Conservation (phyloP, 2,113 vertebrate genomes). For the Eudyptes chrysolophus region DNA sequence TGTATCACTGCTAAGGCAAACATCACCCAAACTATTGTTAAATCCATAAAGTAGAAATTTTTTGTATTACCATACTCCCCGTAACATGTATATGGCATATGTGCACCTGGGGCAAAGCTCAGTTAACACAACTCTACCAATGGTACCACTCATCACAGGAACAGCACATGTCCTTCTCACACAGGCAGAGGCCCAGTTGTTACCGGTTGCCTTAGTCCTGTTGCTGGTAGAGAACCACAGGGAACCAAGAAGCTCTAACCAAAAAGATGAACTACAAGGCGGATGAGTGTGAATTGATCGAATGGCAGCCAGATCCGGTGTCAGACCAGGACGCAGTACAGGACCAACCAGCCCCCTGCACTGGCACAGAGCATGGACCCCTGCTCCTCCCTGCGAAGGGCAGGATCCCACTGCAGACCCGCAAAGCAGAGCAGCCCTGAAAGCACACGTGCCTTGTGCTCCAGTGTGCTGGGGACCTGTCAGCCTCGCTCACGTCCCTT, state of each 20-base stretch:
- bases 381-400: neutral
- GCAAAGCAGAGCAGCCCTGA: neutral
- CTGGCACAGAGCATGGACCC: neutral
- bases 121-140: accelerated
- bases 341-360: neutral
- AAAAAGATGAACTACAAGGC: neutral
- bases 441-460: accelerated
- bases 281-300: neutral
- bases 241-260: neutral
- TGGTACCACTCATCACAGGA: accelerated
- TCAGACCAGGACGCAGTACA: neutral
- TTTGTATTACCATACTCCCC: neutral
- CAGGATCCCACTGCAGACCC: neutral
- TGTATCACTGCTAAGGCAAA: neutral
- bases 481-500: neutral
- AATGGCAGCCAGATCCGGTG: accelerated
- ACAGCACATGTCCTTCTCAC: neutral
- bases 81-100: neutral
- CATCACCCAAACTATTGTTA: neutral
- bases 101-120: neutral
- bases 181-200: neutral
- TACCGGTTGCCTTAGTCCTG: neutral
- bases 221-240: neutral
- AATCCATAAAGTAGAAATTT: neutral
- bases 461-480: neutral